Percentiles rank a stretch among this genome's conserved stretches.
These are phyloP conservation scores for Ceyx erithaca DNA, from an alignment of 2,797 vertebrate species.

Conservation along the genomic window DNA sequence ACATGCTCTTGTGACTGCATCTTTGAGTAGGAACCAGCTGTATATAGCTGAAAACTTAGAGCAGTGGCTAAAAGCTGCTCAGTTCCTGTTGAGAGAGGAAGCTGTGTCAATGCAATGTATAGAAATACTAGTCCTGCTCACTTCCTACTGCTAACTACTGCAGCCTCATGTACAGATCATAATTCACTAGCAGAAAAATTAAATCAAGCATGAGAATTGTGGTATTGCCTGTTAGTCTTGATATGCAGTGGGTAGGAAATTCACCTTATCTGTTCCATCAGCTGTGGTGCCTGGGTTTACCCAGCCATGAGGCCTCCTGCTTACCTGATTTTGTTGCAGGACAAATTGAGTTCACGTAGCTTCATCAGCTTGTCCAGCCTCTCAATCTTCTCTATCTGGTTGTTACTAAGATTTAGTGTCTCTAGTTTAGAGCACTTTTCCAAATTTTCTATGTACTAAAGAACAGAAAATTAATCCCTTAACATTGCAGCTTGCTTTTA, in stretches of 20 bases:
- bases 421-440: slow-evolving; percentile 84
- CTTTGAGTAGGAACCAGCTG: neutral
- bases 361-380: slow-evolving; percentile 82
- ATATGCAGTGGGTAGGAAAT: neutral
- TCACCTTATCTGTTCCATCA: neutral
- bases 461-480: neutral
- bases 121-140: neutral
- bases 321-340: slow-evolving; percentile 86
- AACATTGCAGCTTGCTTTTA: neutral
- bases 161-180: neutral
- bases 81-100: neutral
- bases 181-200: neutral
- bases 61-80: neutral
- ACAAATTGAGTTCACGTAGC: slow-evolving; percentile 85
- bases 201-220: neutral
- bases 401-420: slow-evolving; percentile 83
- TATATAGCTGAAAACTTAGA: neutral
- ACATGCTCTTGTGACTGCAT: neutral
- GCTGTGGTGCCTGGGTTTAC: neutral
- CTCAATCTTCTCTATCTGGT: slow-evolving; percentile 86
- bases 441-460: slow-evolving; percentile 87
- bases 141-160: neutral
- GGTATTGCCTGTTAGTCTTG: neutral
- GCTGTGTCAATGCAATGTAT: neutral
- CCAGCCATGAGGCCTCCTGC: neutral